Evolutionary conservation across 2,113 vertebrate species (phyloP), one percentile per base, ranked within the genome.

Genomic region (Aix galericulata): DNA sequence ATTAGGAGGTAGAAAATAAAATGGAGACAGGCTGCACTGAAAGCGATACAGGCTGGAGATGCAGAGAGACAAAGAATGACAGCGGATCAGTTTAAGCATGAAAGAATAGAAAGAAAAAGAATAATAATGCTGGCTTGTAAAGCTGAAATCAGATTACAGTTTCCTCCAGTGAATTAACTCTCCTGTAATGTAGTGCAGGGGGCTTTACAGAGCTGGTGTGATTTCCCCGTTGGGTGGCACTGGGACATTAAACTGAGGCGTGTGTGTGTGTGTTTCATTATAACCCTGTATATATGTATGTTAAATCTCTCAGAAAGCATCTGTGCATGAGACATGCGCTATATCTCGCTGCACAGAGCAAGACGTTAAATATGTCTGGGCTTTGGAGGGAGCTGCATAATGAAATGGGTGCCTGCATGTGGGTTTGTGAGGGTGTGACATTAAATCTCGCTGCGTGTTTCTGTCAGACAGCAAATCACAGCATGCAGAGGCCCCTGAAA

Each of bases 71-170:
- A 93, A 91, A 94, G 87, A 86, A 83, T 91, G 97, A 94, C 94
- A 96, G 94, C 12, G 1, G 81, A 82, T 96, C 73, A 69, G 90
- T 96, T 96, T 95, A 95, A 94, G 90, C 94, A 90, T 88, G 82
- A 93, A 88, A 96, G 94, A 96, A 95, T 29, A 82, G 82, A 92
- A 93, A 82, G 93, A 71, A 94, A 83, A 62, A 71, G 89, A 96
- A 97, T 96, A 96, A 97, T 91, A 95, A 96, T 55, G 90, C 69
- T 53, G 52, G 64, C 32, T 78, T 94, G 91, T 71, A 86, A 92
- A 86, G 89, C 81, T 79, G 68, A 93, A 96, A 97, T 95, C 97
- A 91, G 96, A 96, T 97, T 96, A 94, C 38, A 20, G 93, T 71
- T 92, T 78, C 77, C 94, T 86, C 69, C 82, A 85, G 93, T 69